These are phyloP conservation scores for Hemiscyllium ocellatum DNA, from an alignment of 2,113 vertebrate genomes.

Conservation along the genomic window DNA sequence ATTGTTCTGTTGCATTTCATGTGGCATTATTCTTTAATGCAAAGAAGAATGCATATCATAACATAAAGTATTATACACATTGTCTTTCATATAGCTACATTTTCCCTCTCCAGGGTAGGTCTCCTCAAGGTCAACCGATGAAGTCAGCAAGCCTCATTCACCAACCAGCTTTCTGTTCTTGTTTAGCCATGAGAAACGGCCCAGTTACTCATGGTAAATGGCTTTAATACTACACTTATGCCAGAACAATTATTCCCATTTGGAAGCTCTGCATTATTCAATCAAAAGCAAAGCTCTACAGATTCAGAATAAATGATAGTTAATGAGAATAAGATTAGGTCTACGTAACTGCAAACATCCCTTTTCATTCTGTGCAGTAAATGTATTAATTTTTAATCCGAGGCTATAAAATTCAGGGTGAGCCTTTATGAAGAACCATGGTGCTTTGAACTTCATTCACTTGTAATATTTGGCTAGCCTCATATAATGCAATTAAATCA, in stretches of 20 bases:
- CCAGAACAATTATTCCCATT: not conserved
- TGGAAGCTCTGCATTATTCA: not conserved
- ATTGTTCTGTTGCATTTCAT: not conserved
- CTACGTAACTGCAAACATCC: not conserved
- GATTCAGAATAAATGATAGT: not conserved
- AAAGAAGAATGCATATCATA: not conserved
- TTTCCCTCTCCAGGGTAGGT: not conserved
- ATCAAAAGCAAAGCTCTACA: not conserved
- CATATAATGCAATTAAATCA: constrained; percentile 25
- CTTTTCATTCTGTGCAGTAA: not conserved
- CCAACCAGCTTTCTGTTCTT: not conserved
- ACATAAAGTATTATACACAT: not conserved
- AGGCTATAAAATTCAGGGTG: not conserved
- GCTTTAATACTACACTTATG: not conserved
- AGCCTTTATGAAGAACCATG: not conserved
- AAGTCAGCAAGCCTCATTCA: not conserved
- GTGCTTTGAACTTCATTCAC: constrained; percentile 10
- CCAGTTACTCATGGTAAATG: not conserved
- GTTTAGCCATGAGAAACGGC: not conserved
- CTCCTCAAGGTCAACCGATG: not conserved
- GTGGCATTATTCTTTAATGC: not conserved
- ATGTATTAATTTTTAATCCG: constrained; percentile 20
- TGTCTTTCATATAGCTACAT: not conserved
- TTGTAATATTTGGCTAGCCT: not conserved
- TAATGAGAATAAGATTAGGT: constrained; percentile 12